Conservation (phyloP, 92 coral and sea anemone genomes). For the Paramuricea clavata region DNA sequence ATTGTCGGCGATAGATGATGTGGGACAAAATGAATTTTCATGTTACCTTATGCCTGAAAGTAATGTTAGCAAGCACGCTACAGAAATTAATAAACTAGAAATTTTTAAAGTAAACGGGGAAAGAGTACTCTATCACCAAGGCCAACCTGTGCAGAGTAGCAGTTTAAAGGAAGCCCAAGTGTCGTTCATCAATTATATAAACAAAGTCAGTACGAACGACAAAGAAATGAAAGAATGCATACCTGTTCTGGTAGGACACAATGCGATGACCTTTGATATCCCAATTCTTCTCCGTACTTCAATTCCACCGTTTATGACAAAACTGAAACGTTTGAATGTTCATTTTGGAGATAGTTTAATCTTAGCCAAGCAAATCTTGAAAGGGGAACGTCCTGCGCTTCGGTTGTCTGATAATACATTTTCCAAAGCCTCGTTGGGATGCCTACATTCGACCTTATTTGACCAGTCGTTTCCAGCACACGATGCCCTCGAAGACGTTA, state of each 20-base stretch:
- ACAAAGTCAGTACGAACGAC: not conserved
- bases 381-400: slow-evolving; percentile 44
- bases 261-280: slow-evolving; percentile 36
- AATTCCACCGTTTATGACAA: slow-evolving; percentile 29
- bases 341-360: slow-evolving; percentile 59
- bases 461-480: slow-evolving; percentile 10
- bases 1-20: slow-evolving; percentile 61
- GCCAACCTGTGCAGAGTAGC: not conserved
- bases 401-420: not conserved
- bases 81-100: not conserved
- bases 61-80: not conserved
- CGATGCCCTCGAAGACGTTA: not conserved
- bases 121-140: not conserved
- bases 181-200: not conserved
- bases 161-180: not conserved
- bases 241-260: slow-evolving; percentile 57
- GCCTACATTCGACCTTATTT: not conserved
- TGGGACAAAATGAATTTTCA: slow-evolving; percentile 31
- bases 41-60: not conserved
- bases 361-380: slow-evolving; percentile 39
- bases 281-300: slow-evolving; percentile 38
- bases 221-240: slow-evolving; percentile 1
- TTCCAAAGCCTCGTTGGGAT: not conserved
- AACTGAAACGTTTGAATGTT: slow-evolving; percentile 26
- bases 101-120: not conserved